Evolutionary conservation across 2,113 vertebrate genomes (phyloP), one percentile per base, ranked within the genome.

Genomic region (Brienomyrus brachyistius): DNA sequence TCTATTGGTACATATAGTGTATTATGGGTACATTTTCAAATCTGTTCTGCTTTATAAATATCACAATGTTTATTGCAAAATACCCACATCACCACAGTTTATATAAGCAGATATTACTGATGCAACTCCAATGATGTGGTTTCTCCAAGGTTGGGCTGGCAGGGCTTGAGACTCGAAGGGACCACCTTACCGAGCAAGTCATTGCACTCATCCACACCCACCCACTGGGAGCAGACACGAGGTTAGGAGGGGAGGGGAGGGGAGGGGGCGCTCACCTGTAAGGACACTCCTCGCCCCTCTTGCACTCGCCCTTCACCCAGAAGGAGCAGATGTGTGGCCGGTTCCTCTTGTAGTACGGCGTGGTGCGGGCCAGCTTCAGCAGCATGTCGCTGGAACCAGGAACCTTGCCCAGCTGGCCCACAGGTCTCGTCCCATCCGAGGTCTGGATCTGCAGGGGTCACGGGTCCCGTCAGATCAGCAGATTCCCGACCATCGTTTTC

Each of bases 231-330:
- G 17, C 35, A 47, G 15, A 1, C 19, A 52, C 10, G 13, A 50
- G 11, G 17, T 48, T 27, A 13, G 27, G 21, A 10, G 19, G 0
- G 86, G 40, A 31, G 3, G 2, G 43, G 8, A n/a, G n/a, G n/a
- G n/a, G n/a, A n/a, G 86, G 54, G 19, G 31, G 40, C 5, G 54
- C 90, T 92, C 93, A 97, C 98, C 98, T 99, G 94, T 99, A 99
- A 0, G 98, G 98, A 92, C 98, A 99, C 91, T 99, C 98, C 89
- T 99, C 98, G 83, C 98, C 98, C 96, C 98, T 96, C 94, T 99
- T 98, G 93, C 98, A 99, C 90, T 99, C 98, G 92, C 98, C 98
- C 93, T 99, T 99, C 9, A 99, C 98, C 98, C 98, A 99, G 93
- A 99, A 99, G 91, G 98, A 99, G 89, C 98, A 99, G 93, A 99